Evolutionary conservation across 2,888 invertebrate species (phyloP), one percentile per base, ranked within the genome.

Genomic region (Artemia sinica): DNA sequence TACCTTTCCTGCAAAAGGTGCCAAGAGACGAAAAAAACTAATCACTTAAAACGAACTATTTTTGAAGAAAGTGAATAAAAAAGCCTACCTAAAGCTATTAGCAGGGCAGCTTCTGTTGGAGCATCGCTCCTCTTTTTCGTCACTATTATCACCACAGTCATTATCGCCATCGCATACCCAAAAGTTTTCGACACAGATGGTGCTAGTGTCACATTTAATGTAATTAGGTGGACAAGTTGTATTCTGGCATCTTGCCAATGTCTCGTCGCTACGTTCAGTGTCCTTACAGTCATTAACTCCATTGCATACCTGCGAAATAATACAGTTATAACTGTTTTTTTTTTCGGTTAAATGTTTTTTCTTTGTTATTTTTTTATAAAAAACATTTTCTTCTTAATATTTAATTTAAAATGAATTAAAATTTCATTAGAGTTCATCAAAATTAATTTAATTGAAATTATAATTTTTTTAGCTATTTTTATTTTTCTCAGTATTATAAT

Each of bases 171-270:
- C 95, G 78, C 98, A 98, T 0, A 97, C 82, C 91, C 94, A 94
- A 76, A 94, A 94, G 0, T 92, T 92, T 76, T 97, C 96, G 0
- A 97, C 94, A 77, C 97, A 97, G 73, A 95, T 92, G 75, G 93
- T 94, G 0, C 94, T 94, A 74, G 89, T 89, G 74, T 90, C 89
- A 76, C 94, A 95, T 77, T 93, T 92, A 63, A 93, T 83, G 76
- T 95, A 90, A 77, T 91, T 90, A 0, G 85, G 80, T 0, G 91
- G 90, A 74, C 95, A 96, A 0, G 92, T 94, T 0, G 88, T 87
- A 76, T 91, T 93, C 70, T 83, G 82, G 74, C 93, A 93, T 14
- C 87, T 84, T 72, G 90, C 90, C 74, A 89, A 88, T 0, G 89
- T 90, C 78, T 94, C 93, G 74, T 94, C 94, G 0, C 91, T 90